A percentile compares a stretch with the other conserved stretches of the same genome.
phyloP scores from a whole-genome alignment of 2,888 invertebrate genomes.

The Zaprionus bogoriensis region DNA sequence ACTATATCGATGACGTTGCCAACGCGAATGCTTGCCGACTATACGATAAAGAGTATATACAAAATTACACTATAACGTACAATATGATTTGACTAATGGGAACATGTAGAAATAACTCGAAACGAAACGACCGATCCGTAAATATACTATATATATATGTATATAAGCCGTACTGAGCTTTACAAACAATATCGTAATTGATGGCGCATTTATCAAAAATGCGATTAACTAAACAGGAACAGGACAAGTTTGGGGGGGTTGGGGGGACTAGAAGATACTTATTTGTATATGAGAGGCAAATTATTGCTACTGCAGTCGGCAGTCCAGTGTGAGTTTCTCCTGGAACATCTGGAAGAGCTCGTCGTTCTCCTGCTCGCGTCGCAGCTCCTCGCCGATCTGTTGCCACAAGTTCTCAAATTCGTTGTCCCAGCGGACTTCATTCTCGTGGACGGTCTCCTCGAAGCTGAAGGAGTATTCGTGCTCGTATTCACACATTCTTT shows the following conservation, averaged over 20 bases:
- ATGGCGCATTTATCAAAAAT: neutral
- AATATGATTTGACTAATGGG: neutral
- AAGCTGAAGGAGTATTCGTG: constrained; percentile 53
- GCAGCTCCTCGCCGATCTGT: constrained; percentile 52
- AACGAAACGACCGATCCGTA: neutral
- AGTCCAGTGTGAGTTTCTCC: constrained; percentile 23
- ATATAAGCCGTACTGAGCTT: neutral
- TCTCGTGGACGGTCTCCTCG: constrained; percentile 49
- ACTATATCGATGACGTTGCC: neutral
- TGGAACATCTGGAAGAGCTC: constrained; percentile 38
- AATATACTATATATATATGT: no score
- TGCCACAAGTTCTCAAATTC: constrained; percentile 61
- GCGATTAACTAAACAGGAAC: neutral
- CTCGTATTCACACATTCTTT: constrained; percentile 61
- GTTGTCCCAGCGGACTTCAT: constrained; percentile 42
- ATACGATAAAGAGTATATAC: constrained; percentile 1
- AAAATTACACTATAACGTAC: neutral
- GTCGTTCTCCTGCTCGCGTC: constrained; percentile 43
- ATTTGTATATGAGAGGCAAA: neutral
- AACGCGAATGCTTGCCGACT: neutral
- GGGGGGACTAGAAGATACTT: neutral
- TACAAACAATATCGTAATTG: neutral
- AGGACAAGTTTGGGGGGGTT: neutral
- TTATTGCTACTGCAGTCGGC: neutral
- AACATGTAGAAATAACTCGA: neutral